phyloP scores from a whole-genome alignment of 1,140 invertebrate species.

The Teleopsis dalmanni region DNA sequence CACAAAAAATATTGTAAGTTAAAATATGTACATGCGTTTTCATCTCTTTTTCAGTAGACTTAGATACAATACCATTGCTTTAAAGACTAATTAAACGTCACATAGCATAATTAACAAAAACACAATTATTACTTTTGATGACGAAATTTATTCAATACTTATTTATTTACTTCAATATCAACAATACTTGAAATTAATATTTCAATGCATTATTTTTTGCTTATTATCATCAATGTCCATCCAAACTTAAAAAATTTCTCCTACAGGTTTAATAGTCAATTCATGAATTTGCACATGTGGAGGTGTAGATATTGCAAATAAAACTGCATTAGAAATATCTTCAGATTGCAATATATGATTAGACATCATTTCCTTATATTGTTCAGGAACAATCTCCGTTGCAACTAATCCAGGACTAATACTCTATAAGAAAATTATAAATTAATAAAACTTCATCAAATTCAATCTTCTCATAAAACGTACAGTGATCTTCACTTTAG shows the following conservation, averaged over 20 bases:
- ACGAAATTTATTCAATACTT: too few relatives aligned
- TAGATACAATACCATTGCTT: too few relatives aligned
- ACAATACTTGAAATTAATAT: too few relatives aligned
- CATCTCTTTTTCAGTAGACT: too few relatives aligned
- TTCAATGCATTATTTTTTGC: too few relatives aligned
- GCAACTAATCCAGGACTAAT: slow-evolving; percentile 54
- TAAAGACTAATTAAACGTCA: too few relatives aligned
- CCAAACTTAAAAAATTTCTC: slow-evolving; percentile 30
- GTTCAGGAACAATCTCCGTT: slow-evolving; percentile 48
- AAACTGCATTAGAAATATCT: slow-evolving; percentile 50
- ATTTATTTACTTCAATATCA: too few relatives aligned
- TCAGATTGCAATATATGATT: slow-evolving; percentile 33
- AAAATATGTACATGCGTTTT: too few relatives aligned
- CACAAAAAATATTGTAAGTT: too few relatives aligned
- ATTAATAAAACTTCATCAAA: neutral
- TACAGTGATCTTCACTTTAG: slow-evolving; percentile 57
- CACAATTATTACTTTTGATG: too few relatives aligned
- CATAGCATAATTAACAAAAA: too few relatives aligned
- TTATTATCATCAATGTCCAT: too few relatives aligned
- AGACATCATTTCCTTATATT: slow-evolving; percentile 10
- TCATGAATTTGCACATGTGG: slow-evolving; percentile 38
- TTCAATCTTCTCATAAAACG: slow-evolving; percentile 19
- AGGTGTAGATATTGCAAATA: slow-evolving; percentile 46
- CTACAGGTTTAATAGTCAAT: slow-evolving; percentile 32
- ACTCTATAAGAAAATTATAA: slow-evolving; percentile 41